Base-by-base conservation (phyloP, 1,140 invertebrate species). In the Drosophila biarmipes region DNA sequence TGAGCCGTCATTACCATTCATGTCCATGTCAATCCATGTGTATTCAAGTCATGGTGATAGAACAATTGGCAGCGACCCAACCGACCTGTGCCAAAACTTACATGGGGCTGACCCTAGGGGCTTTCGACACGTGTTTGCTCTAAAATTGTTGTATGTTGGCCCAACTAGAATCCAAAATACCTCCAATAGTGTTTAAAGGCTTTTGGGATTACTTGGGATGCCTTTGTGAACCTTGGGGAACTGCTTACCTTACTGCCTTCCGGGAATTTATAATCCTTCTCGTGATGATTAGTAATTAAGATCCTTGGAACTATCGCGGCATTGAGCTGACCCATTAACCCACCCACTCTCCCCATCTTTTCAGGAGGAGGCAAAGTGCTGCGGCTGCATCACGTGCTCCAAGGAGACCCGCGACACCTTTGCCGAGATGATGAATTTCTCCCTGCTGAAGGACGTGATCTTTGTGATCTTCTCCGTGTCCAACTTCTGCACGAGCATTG, bases 401-500 rank as follows among this genome's bases (percentile, higher is more conserved):
- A 92, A 93, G 66, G 94, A 94, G 77, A 95, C 93, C 2, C 94
- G 94, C 72, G 94, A 96, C 72, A 95, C 96, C 1, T 93, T 98
- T 34, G 93, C 93, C 34, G 95, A 97, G 92, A 97, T 98, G 96
- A 93, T 98, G 66, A 96, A 98, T 87, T 93, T 98, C 48, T 95
- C 94, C 10, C 92, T 99, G 21, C 93, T 99, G 0, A 95, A 95
- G 61, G 96, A 99, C 92, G 94, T 95, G 4, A 93, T 98, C 67
- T 99, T 99, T 91, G 93, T 99, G 56, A 92, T 99, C 52, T 99
- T 99, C 92, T 95, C 96, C 19, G 59, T 98, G 31, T 99, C 98
- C 24, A 99, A 99, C 92, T 98, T 99, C 91, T 95, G 97, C 82
- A 99, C 98, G 7, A 98, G 97, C 90, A 96, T 99, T 77, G 98